A percentile compares a stretch with the other conserved stretches of the same genome.
Conservation (phyloP, 2,888 invertebrate genomes). For the Apamea monoglypha region DNA sequence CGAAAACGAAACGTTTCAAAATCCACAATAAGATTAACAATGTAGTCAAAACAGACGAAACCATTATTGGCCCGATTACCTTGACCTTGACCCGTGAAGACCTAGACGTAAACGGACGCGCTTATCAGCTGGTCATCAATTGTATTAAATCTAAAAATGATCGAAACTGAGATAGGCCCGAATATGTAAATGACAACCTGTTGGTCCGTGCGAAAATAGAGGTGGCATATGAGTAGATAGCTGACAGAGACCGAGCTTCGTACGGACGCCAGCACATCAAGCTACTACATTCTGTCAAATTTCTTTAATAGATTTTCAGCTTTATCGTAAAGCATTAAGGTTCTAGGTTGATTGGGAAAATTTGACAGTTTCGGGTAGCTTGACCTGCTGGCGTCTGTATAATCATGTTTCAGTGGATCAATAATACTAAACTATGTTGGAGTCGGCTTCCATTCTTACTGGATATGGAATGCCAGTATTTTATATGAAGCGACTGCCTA, state of each 20-base stretch:
- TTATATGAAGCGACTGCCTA: no score
- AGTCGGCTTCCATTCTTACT: no score
- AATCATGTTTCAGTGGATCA: no score
- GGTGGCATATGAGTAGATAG: constrained; percentile 8
- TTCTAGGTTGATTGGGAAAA: no score
- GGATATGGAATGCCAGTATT: no score
- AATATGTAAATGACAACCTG: constrained; percentile 39
- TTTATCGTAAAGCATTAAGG: no score
- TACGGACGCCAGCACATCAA: no score
- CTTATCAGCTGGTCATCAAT: constrained; percentile 37
- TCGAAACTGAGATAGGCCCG: constrained; percentile 24
- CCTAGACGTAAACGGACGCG: constrained; percentile 9
- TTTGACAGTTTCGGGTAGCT: no score
- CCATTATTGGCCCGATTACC: not conserved
- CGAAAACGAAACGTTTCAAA: constrained; percentile 17
- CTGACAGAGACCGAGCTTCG: not conserved
- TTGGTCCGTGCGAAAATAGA: constrained; percentile 27
- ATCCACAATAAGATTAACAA: not conserved
- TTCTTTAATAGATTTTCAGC: no score
- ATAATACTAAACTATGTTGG: no score
- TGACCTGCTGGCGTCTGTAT: no score
- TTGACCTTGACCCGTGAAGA: constrained; percentile 31
- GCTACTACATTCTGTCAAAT: no score
- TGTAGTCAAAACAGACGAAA: constrained; percentile 28
- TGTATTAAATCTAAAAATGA: constrained; percentile 35